Percentiles rank a stretch among this genome's conserved stretches.
phyloP scores from a whole-genome alignment of 2,113 vertebrate genomes.

The Sphaerodactylus townsendi region DNA sequence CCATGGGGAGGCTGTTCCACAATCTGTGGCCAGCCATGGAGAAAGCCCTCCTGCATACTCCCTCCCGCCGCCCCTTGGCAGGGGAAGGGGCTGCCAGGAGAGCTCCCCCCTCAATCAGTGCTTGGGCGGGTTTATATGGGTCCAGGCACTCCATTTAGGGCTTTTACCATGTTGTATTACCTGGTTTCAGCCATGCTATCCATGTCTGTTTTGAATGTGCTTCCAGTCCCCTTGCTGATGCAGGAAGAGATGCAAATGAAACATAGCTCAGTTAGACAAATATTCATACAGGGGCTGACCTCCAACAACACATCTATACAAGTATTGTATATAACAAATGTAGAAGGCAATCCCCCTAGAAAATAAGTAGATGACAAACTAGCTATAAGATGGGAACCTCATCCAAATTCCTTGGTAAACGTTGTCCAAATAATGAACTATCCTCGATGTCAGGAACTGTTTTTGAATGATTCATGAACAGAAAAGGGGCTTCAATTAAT shows the following conservation, averaged over 20 bases:
- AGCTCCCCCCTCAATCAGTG: too few species aligned
- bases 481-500: slow-evolving; percentile 65
- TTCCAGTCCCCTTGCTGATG: too few species aligned
- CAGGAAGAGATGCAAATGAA: background rate
- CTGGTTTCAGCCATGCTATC: too few species aligned
- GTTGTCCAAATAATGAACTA: slow-evolving; percentile 22
- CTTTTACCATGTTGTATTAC: too few species aligned
- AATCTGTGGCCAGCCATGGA: too few species aligned
- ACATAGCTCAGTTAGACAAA: background rate
- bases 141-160: too few species aligned
- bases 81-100: too few species aligned
- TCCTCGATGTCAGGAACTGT: slow-evolving; percentile 35
- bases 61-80: too few species aligned
- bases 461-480: slow-evolving; percentile 63
- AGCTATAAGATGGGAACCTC: slow-evolving; percentile 18
- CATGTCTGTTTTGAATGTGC: too few species aligned
- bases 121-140: too few species aligned
- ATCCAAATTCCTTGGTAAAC: background rate
- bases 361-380: slow-evolving; percentile 33
- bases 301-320: background rate
- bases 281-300: slow-evolving; percentile 24
- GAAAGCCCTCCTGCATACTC: too few species aligned
- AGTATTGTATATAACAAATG: slow-evolving; percentile 9
- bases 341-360: slow-evolving; percentile 36
- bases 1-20: too few species aligned